Percentiles rank a stretch among this genome's conserved stretches.
Evolutionary conservation across 2,797 vertebrate genomes (phyloP).

Genomic region (Bradypus variegatus): DNA sequence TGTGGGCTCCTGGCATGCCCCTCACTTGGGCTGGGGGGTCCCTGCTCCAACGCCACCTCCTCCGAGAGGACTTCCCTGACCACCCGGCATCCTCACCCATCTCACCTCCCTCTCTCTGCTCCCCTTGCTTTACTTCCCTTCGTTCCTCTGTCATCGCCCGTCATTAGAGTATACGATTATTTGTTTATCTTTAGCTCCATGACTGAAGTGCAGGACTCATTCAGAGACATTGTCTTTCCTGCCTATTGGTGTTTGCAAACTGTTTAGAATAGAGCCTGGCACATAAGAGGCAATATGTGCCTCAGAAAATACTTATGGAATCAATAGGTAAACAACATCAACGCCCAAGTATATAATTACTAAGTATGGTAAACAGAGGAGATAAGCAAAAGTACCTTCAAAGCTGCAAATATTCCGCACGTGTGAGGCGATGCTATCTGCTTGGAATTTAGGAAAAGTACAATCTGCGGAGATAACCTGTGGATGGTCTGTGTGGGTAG

Average conservation of each 20-base stretch:
- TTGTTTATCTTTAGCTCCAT: not conserved
- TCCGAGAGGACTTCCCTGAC: not conserved
- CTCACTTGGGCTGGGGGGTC: not conserved
- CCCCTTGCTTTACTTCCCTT: not conserved
- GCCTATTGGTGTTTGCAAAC: not conserved
- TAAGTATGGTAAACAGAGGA: not conserved
- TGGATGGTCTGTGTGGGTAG: not conserved
- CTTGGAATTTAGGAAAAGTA: constrained; percentile 32
- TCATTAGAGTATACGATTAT: not conserved
- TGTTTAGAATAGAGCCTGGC: not conserved
- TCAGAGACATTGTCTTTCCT: not conserved
- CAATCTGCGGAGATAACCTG: not conserved
- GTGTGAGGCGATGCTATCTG: not conserved
- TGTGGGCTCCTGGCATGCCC: not conserved
- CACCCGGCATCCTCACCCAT: too few relatives aligned
- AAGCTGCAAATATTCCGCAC: not conserved
- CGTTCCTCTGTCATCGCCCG: not conserved
- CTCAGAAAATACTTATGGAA: not conserved
- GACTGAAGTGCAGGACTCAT: not conserved
- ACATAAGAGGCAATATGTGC: not conserved
- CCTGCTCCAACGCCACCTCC: not conserved
- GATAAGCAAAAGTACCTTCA: not conserved
- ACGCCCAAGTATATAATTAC: not conserved
- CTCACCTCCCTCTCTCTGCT: not conserved
- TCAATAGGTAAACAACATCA: constrained; percentile 1